Percentiles rank a stretch among this genome's conserved stretches.
Conservation (phyloP, 2,113 vertebrate species). For the Engystomops pustulosus region DNA sequence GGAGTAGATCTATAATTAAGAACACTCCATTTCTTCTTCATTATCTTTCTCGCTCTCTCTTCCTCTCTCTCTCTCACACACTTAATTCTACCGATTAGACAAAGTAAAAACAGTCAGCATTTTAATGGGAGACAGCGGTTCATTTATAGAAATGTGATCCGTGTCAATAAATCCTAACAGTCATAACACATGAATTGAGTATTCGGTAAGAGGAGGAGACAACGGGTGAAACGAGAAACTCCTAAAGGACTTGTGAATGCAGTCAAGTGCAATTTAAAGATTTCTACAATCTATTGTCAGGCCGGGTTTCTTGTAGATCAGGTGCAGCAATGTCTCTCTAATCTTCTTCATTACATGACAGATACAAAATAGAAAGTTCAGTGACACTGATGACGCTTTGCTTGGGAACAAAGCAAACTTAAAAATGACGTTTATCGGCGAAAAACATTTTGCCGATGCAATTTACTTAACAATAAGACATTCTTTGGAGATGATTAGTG, state of each 20-base stretch:
- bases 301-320: slow-evolving; percentile 27
- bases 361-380: slow-evolving; percentile 30
- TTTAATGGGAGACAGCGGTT: slow-evolving; percentile 57
- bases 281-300: slow-evolving; percentile 42
- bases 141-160: slow-evolving; percentile 58
- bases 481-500: background rate
- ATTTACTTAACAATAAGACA: background rate
- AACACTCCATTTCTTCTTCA: background rate
- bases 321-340: slow-evolving; percentile 20
- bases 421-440: background rate
- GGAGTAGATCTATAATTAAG: background rate
- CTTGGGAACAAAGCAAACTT: background rate
- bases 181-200: slow-evolving; percentile 56
- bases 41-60: background rate
- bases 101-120: slow-evolving; percentile 52
- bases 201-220: slow-evolving; percentile 54
- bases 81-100: slow-evolving; percentile 37
- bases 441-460: background rate
- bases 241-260: slow-evolving; percentile 53
- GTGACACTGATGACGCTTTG: slow-evolving; percentile 27
- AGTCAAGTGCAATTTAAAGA: slow-evolving; percentile 54
- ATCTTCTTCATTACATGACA: slow-evolving; percentile 45
- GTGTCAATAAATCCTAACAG: slow-evolving; percentile 54
- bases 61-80: background rate
- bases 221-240: slow-evolving; percentile 56